Evolutionary conservation across 1,140 invertebrate genomes (phyloP).

Genomic region (Sipha flava): DNA sequence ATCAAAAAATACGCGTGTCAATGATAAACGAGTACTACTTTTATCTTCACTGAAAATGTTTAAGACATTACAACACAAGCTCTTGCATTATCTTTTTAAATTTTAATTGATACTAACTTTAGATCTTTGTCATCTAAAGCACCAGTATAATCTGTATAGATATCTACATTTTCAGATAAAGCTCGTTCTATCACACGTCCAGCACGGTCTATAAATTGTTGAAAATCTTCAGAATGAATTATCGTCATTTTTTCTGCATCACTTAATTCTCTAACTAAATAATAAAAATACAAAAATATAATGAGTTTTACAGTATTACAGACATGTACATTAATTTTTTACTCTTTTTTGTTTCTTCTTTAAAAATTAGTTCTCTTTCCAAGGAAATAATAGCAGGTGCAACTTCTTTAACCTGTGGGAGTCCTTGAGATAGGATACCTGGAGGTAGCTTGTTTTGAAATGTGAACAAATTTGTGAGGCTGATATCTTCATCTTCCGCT

Average conservation of each 20-base stretch:
- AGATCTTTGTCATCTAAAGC: constrained; percentile 66
- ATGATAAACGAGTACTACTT: constrained; percentile 73
- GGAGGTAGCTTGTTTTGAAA: constrained; percentile 82
- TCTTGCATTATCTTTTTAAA: neutral
- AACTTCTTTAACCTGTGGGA: constrained; percentile 91
- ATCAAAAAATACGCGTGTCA: constrained; percentile 84
- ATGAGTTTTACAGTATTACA: no score
- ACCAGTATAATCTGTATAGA: constrained; percentile 90
- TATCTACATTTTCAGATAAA: constrained; percentile 79
- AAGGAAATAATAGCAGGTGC: constrained; percentile 75
- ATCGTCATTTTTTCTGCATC: constrained; percentile 97
- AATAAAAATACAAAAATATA: neutral
- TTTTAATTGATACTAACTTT: constrained; percentile 49
- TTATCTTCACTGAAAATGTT: constrained; percentile 69
- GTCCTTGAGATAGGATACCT: constrained; percentile 78
- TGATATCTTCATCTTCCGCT: constrained; percentile 90
- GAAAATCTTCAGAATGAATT: constrained; percentile 86
- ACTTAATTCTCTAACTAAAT: constrained; percentile 71
- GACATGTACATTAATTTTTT: constrained; percentile 31
- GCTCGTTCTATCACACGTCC: constrained; percentile 86
- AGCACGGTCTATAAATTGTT: constrained; percentile 78
- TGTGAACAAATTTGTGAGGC: constrained; percentile 61
- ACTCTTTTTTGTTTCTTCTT: constrained; percentile 53
- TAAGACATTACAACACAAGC: no score
- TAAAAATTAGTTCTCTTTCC: constrained; percentile 60